A percentile compares a stretch with the other conserved stretches of the same genome.
Conservation (phyloP, 2,113 vertebrate genomes). For the Cyanoramphus novaezelandiae region DNA sequence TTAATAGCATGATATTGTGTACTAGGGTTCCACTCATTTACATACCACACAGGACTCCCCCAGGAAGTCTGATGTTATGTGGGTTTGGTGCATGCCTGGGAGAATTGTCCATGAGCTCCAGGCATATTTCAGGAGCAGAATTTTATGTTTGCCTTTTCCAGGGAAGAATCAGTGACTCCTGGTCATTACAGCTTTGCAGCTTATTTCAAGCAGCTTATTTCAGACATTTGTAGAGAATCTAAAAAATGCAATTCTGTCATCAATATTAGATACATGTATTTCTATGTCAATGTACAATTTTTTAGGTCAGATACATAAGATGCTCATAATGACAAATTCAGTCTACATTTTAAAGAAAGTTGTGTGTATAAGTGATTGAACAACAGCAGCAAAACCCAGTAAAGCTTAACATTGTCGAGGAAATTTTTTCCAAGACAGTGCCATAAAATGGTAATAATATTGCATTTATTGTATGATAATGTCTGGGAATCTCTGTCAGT, state of each 20-base stretch:
- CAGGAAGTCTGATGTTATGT: not conserved
- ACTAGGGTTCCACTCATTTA: not conserved
- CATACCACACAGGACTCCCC: not conserved
- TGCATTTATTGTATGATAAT: not conserved
- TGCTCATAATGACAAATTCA: conserved; percentile 21
- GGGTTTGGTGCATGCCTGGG: not conserved
- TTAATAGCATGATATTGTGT: not conserved
- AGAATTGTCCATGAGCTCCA: not conserved
- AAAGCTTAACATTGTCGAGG: not conserved
- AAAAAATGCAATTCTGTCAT: conserved; percentile 11
- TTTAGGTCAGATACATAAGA: conserved; percentile 18
- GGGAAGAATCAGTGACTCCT: conserved; percentile 33
- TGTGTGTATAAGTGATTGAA: not conserved
- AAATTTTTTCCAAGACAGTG: not conserved
- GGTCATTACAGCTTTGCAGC: not conserved
- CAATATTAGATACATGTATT: conserved; percentile 11
- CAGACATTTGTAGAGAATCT: conserved; percentile 13
- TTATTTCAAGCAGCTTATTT: conserved; percentile 40
- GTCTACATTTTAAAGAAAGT: conserved; percentile 8
- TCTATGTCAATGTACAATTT: not conserved
- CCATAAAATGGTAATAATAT: not conserved
- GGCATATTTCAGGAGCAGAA: conserved; percentile 20
- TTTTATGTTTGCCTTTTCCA: conserved; percentile 18
- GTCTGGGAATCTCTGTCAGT: not conserved
- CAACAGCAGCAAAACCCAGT: not conserved